phyloP scores from a whole-genome alignment of 1,140 invertebrate genomes.

The Triops longicaudatus region DNA sequence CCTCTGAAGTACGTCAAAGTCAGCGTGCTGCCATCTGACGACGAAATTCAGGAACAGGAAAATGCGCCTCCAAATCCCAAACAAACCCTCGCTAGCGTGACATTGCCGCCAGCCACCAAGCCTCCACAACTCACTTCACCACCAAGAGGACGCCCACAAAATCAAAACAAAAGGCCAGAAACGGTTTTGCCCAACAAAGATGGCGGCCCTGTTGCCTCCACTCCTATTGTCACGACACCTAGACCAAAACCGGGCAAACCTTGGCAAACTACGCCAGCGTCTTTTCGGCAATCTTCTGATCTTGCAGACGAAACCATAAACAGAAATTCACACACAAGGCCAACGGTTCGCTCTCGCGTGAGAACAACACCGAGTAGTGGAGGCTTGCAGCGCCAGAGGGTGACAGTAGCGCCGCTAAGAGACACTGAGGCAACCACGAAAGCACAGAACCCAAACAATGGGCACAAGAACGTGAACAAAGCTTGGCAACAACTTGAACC shows the following conservation, averaged over 20 bases:
- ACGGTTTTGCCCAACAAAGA: neutral
- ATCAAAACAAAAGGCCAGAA: neutral
- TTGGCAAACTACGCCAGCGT: neutral
- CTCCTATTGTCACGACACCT: neutral
- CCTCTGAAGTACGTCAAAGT: neutral
- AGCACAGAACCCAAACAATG: neutral
- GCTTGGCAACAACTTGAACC: neutral
- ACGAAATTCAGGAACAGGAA: neutral
- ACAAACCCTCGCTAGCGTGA: neutral
- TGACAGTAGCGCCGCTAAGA: neutral
- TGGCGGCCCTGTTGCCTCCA: neutral
- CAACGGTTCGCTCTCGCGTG: neutral
- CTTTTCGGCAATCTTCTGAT: neutral
- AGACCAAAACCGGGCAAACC: neutral
- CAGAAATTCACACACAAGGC: neutral
- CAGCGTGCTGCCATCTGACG: neutral
- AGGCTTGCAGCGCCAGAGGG: neutral
- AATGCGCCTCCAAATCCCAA: neutral
- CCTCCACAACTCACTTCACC: neutral
- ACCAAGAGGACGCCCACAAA: neutral
- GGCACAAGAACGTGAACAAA: neutral
- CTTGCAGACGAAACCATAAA: neutral
- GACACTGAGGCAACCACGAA: neutral
- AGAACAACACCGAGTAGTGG: neutral
- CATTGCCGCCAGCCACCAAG: neutral